Evolutionary conservation across 2,888 invertebrate genomes (phyloP).

Genomic region (Drosophila pseudotalamancana): DNA sequence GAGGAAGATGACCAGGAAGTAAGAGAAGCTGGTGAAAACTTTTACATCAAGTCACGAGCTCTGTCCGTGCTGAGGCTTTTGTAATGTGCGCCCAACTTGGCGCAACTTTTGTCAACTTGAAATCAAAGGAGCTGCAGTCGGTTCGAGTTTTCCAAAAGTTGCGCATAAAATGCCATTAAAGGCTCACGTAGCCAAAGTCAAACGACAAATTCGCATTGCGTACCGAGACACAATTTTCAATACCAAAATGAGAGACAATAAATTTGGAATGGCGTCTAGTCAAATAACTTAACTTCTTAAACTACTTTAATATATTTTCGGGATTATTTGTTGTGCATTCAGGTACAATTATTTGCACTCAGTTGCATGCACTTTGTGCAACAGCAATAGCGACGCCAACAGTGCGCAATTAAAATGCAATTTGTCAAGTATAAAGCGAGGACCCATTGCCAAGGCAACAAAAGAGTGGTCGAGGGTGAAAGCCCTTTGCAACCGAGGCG

Average conservation of each 20-base stretch:
- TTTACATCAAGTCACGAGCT: conserved; percentile 23
- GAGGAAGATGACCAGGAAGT: background rate
- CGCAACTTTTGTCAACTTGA: conserved; percentile 66
- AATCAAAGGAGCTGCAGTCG: conserved; percentile 65
- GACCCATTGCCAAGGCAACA: conserved; percentile 23
- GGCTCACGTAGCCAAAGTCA: conserved; percentile 73
- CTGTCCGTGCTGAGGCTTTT: conserved; percentile 47
- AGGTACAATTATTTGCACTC: conserved; percentile 66
- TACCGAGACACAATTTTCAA: conserved; percentile 33
- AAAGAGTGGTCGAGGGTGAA: conserved; percentile 19
- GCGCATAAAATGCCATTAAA: conserved; percentile 69
- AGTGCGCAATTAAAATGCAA: conserved; percentile 73
- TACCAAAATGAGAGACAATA: conserved; percentile 15
- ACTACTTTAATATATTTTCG: conserved; percentile 42
- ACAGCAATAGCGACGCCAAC: conserved; percentile 21
- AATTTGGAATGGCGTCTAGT: conserved; percentile 7
- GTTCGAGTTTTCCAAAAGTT: conserved; percentile 59
- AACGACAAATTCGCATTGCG: conserved; percentile 74
- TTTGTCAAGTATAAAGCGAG: conserved; percentile 58
- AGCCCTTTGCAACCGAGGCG: conserved; percentile 18
- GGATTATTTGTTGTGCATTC: conserved; percentile 66
- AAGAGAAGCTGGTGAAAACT: conserved; percentile 36
- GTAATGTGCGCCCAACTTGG: conserved; percentile 61
- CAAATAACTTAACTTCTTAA: conserved; percentile 52
- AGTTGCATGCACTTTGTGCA: conserved; percentile 55